Base-by-base conservation (phyloP, 1,140 invertebrate species). In the Muscidifurax raptorellus region DNA sequence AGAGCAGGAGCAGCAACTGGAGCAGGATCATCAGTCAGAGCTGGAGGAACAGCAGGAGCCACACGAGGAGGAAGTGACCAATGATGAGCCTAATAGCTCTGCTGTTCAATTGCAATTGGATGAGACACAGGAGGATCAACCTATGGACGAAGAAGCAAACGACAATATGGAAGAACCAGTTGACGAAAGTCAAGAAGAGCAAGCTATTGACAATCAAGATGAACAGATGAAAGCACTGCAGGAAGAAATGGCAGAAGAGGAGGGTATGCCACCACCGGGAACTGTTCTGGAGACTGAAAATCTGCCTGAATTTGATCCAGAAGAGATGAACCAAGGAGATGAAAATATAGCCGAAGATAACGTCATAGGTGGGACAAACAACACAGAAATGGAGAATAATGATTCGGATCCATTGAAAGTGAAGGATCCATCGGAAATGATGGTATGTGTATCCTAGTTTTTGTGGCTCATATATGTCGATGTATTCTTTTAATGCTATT, bases 291-390 rank as follows among this genome's bases (percentile, higher is more conserved):
- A 84, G 78, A 71, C 40, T 18, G 83, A 84, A 32, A 67, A 82
- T 15, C 66, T 85, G 40, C 80, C 80, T 82, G 84, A 85, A 82
- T 85, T 85, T 78, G 84, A 85, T 85, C 84, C 84, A 22, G 84
- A 85, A 47, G 84, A 85, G 30, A 30, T 76, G 40, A 69, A 9
- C 32, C 32, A 64, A 59, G 78, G 84, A 30, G 44, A 76, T 76
- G 74, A 67, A 32, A 44, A 66, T 66, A 15, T 32, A 36, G 18
- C 12, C 27, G 76, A 85, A 40, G 25, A 15, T 32, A 77, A 25
- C 47, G 22, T 5, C 15, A 22, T 2, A 30, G 15, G 25, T 1
- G 72, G 47, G 4, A 13, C 72, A 75, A 44, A 44, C 9, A 25
- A 27, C 3, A 25, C 72, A 40, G 9, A 32, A 32, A 0, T 32